Evolutionary conservation across 2,113 vertebrate genomes (phyloP).

Genomic region (Parus major): DNA sequence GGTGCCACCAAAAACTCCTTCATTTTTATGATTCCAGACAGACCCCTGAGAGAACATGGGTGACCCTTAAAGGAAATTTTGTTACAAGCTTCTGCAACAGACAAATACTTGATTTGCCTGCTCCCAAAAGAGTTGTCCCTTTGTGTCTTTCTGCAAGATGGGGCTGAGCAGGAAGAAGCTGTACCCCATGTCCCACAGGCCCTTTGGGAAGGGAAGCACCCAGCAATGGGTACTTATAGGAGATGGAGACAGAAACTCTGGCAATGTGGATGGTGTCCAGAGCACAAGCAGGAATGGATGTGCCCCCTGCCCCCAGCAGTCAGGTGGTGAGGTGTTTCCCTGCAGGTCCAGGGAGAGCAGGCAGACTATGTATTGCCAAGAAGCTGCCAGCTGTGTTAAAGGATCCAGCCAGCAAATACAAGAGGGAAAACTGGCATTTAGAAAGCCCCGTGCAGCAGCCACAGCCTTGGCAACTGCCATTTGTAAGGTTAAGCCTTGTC

Average conservation of each 20-base stretch:
- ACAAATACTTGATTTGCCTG: neutral
- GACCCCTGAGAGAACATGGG: neutral
- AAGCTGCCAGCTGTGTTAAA: neutral
- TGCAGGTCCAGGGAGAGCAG: fast-evolving
- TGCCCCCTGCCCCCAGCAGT: fast-evolving
- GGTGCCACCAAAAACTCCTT: neutral
- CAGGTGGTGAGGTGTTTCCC: neutral
- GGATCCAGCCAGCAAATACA: neutral
- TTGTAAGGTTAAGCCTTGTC: neutral
- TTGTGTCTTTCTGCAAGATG: fast-evolving
- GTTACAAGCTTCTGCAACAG: neutral
- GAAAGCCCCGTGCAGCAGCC: fast-evolving
- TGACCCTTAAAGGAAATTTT: neutral
- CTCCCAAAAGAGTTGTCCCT: neutral
- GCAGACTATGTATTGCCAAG: neutral
- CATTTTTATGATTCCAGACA: neutral
- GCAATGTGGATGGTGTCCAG: neutral
- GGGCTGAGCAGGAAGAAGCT: neutral
- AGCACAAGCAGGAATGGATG: neutral
- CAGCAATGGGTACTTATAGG: fast-evolving
- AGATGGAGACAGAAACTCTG: neutral
- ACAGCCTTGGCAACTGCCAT: neutral
- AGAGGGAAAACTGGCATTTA: neutral
- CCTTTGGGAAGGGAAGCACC: neutral
- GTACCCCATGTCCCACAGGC: fast-evolving